phyloP scores from a whole-genome alignment of 2,888 invertebrate genomes.

The Tipula vernalis region DNA sequence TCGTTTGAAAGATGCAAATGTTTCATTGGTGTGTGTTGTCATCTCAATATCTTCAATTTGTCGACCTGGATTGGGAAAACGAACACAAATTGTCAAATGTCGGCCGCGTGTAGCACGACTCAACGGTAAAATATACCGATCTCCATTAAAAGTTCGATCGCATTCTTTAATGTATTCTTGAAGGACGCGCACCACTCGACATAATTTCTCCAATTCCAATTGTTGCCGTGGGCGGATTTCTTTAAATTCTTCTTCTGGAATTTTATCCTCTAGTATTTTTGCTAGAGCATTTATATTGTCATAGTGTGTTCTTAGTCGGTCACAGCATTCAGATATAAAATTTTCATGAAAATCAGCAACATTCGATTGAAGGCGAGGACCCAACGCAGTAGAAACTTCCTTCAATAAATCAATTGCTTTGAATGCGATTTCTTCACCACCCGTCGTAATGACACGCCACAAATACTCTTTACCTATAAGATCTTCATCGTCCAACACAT shows the following conservation, averaged over 20 bases:
- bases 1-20: slow-evolving; percentile 71
- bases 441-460: slow-evolving; percentile 85
- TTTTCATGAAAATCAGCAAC: slow-evolving; percentile 79
- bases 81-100: slow-evolving; percentile 72
- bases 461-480: slow-evolving; percentile 92
- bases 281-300: slow-evolving; percentile 55
- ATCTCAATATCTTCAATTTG: slow-evolving; percentile 86
- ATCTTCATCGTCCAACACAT: slow-evolving; percentile 85
- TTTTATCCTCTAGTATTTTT: slow-evolving; percentile 21
- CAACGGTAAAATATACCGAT: slow-evolving; percentile 78
- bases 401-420: slow-evolving; percentile 84
- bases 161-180: slow-evolving; percentile 93
- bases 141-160: slow-evolving; percentile 76
- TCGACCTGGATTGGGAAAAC: slow-evolving; percentile 78
- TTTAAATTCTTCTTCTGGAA: slow-evolving; percentile 19
- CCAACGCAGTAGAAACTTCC: slow-evolving; percentile 88
- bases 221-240: slow-evolving; percentile 29
- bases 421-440: slow-evolving; percentile 83
- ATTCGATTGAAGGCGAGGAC: slow-evolving; percentile 67
- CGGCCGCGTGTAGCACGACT: slow-evolving; percentile 79
- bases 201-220: slow-evolving; percentile 70
- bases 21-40: slow-evolving; percentile 89
- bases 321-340: slow-evolving; percentile 85
- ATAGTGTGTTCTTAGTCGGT: slow-evolving; percentile 73
- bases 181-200: slow-evolving; percentile 84